These are phyloP conservation scores for Acromyrmex heyeri DNA, from an alignment of 1,140 invertebrate genomes.

Conservation along the genomic window DNA sequence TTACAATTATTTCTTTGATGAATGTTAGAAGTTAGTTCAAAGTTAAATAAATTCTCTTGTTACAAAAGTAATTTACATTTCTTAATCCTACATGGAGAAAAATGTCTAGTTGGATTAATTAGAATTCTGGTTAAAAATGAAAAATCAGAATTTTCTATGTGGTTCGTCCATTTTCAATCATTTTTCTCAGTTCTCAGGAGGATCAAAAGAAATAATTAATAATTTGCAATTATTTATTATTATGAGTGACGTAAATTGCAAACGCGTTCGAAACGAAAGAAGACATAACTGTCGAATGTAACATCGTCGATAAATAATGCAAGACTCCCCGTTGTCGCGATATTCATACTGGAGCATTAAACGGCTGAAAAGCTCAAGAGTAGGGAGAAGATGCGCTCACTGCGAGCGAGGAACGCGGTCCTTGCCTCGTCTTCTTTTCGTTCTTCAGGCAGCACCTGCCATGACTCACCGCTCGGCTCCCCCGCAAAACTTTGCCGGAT, in stretches of 20 bases:
- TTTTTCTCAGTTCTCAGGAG: neutral
- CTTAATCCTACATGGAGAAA: too few relatives aligned
- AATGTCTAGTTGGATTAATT: too few relatives aligned
- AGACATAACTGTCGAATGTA: slow-evolving; percentile 12
- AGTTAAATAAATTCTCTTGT: neutral
- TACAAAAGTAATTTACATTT: neutral
- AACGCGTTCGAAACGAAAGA: neutral
- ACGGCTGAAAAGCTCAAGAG: slow-evolving; percentile 35
- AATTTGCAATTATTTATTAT: neutral
- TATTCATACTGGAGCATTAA: slow-evolving; percentile 49
- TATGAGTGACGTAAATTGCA: neutral
- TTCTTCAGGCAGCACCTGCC: slow-evolving; percentile 80
- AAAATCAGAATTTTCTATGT: too few relatives aligned
- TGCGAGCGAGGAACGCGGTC: slow-evolving; percentile 55
- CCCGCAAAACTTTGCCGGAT: slow-evolving; percentile 83
- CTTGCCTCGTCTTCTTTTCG: slow-evolving; percentile 66
- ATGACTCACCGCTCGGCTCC: slow-evolving; percentile 83
- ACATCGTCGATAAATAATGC: slow-evolving; percentile 15
- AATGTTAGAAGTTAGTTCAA: neutral
- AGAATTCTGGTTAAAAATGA: too few relatives aligned
- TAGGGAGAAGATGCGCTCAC: slow-evolving; percentile 52
- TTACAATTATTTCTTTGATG: neutral
- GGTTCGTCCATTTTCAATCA: too few relatives aligned
- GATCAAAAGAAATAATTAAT: neutral
- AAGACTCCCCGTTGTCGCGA: slow-evolving; percentile 23